Conservation (phyloP, 1,140 invertebrate species). For the Periplaneta americana region DNA sequence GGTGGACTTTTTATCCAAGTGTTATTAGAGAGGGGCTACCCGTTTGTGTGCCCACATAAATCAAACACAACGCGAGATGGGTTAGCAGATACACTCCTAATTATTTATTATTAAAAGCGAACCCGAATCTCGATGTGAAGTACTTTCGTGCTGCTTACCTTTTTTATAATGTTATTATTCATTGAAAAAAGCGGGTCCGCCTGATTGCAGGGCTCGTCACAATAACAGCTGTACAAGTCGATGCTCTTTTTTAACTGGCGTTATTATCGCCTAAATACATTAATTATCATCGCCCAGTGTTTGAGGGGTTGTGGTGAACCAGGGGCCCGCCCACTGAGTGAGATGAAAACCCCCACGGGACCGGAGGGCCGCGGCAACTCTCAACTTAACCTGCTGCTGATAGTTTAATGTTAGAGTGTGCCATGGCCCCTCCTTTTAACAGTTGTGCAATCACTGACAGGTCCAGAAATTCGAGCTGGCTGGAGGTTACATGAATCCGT, state of each 20-base stretch:
- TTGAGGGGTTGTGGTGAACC: not conserved
- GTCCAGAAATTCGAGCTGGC: too few relatives aligned
- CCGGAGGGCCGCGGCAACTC: too few relatives aligned
- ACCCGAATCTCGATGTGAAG: not conserved
- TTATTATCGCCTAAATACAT: not conserved
- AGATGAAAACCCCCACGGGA: too few relatives aligned
- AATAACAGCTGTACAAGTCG: not conserved
- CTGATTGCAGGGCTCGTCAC: not conserved
- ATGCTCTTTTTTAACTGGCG: not conserved
- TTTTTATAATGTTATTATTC: not conserved
- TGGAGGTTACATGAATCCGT: too few relatives aligned
- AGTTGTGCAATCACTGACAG: too few relatives aligned
- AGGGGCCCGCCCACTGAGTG: too few relatives aligned
- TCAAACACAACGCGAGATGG: not conserved
- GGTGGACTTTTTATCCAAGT: too few relatives aligned
- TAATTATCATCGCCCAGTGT: not conserved
- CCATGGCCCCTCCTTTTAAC: too few relatives aligned
- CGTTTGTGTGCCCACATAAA: not conserved
- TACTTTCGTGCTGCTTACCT: not conserved
- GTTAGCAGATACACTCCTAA: not conserved
- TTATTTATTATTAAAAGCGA: not conserved
- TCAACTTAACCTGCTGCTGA: too few relatives aligned
- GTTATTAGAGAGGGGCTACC: too few relatives aligned
- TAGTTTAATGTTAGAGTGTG: too few relatives aligned
- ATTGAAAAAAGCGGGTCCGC: not conserved